Evolutionary conservation across 2,888 invertebrate genomes (phyloP).

Genomic region (Plebejus melissa): DNA sequence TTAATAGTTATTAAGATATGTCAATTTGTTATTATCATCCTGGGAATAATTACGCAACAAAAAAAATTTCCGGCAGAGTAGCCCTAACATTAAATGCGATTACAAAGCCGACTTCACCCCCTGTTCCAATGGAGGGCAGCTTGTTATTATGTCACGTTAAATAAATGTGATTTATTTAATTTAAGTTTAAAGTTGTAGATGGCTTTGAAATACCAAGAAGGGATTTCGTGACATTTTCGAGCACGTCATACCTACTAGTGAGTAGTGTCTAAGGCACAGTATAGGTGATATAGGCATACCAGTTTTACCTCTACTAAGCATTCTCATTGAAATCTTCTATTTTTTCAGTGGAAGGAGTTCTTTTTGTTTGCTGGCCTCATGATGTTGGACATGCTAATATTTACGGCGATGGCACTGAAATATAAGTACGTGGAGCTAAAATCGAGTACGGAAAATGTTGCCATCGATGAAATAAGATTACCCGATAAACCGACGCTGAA

Average conservation of each 20-base stretch:
- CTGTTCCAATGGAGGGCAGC: background rate
- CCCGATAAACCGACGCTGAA: constrained; percentile 47
- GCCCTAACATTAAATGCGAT: background rate
- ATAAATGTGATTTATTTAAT: background rate
- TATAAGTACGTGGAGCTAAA: constrained; percentile 84
- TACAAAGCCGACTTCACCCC: constrained; percentile 14
- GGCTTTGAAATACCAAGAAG: background rate
- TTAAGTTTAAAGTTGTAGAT: background rate
- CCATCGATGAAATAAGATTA: constrained; percentile 57
- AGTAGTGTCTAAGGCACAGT: no score
- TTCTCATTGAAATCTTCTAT: background rate
- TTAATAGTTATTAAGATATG: background rate
- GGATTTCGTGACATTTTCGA: background rate
- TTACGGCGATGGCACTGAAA: constrained; percentile 86
- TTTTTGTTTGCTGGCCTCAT: constrained; percentile 92
- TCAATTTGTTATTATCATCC: background rate
- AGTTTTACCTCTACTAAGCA: no score
- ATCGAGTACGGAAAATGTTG: constrained; percentile 55
- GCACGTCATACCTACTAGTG: background rate
- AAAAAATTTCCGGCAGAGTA: background rate
- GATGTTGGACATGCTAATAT: constrained; percentile 89
- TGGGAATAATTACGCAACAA: constrained; percentile 5
- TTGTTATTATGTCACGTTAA: constrained; percentile 15
- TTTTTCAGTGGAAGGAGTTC: constrained; percentile 88
- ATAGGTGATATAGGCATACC: no score